Base-by-base conservation (phyloP, 2,113 vertebrate species). In the Phrynocephalus versicolor region DNA sequence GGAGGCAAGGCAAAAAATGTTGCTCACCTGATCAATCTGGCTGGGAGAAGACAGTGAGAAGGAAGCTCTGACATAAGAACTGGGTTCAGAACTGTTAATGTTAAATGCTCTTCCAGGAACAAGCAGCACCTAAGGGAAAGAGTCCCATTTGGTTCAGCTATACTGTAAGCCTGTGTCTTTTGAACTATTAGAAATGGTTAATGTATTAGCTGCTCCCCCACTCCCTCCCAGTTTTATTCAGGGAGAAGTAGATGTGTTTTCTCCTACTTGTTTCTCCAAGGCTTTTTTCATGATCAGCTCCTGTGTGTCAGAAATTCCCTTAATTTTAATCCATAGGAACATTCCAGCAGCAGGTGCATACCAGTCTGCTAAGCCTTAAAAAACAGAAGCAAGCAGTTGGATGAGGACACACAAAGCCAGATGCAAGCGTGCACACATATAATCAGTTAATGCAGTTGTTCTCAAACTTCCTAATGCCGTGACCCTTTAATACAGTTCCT, bases 271-370 rank as follows among this genome's bases (percentile, higher is more conserved):
- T 89, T 98, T 99, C 90, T 98, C 94, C 91, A 99, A 77, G 30
- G 98, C 98, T 90, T 97, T 98, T 93, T 98, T 94, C 96, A 95
- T 97, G 82, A 99, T 98, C 89, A 99, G 93, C 87, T 96, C 92
- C 64, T 97, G 96, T 51, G 96, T 97, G 81, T 99, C 97, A 45
- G 95, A 60, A 90, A 99, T 84, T 82, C 96, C 97, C 88, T 97
- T 99, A 35, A 99, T 94, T 94, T 97, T 98, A 91, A 99, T 94
- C 99, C 98, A 99, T 37, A 99, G 92, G 94, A 99, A 99, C 98
- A 99, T 98, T 83, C 98, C 98, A 18, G 98, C 98, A 35, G 95
- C 90, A 4, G 99, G 98, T 84, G 88, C 27, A 84, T 98, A 94
- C 99, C 98, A 99, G 86, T 99, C 98, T 81, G 98, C 98, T 79